A percentile compares a stretch with the other conserved stretches of the same genome.
phyloP scores from a whole-genome alignment of 2,888 invertebrate species.

The Dolichopus griseipennis region DNA sequence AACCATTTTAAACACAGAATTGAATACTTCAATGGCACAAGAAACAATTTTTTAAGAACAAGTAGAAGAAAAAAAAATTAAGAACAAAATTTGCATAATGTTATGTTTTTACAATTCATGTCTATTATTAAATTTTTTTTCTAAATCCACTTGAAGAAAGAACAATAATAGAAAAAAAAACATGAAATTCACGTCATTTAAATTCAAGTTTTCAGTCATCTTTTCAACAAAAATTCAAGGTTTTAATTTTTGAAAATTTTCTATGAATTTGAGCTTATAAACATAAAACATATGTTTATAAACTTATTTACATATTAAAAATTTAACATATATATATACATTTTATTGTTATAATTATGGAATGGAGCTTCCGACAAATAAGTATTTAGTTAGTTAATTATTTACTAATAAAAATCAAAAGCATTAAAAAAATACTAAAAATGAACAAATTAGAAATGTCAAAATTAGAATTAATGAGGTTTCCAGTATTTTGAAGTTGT shows the following conservation, averaged over 20 bases:
- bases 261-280: no score
- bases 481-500: neutral
- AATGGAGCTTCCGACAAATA: neutral
- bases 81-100: slow-evolving; percentile 10
- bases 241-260: neutral
- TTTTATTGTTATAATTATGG: neutral
- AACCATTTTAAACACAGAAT: no score
- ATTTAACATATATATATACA: neutral
- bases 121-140: neutral
- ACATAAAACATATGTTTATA: no score
- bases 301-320: neutral
- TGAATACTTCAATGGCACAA: no score
- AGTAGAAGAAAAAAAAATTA: neutral
- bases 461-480: neutral
- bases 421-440: neutral
- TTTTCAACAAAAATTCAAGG: neutral
- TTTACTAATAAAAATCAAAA: neutral
- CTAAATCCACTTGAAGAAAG: neutral
- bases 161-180: neutral
- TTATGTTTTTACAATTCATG: slow-evolving; percentile 13
- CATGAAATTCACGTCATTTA: neutral
- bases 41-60: no score
- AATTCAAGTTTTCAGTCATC: neutral
- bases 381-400: neutral
- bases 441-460: slow-evolving; percentile 6